Percentiles rank a stretch among this genome's conserved stretches.
Evolutionary conservation across 2,888 invertebrate species (phyloP).

Genomic region (Chaitophorus viminalis): DNA sequence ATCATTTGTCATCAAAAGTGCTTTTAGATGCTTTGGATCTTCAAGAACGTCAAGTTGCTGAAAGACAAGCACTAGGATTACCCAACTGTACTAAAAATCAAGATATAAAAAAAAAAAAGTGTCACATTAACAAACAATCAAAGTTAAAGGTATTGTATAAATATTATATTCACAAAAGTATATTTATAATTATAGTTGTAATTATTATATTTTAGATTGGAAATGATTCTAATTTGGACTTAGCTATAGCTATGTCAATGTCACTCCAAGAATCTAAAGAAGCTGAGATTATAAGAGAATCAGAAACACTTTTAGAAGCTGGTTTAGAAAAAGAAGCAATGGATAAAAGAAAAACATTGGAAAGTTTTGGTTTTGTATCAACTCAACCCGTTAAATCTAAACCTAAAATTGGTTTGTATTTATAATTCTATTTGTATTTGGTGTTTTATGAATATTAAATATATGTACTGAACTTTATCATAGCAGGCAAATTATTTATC

Average conservation of each 20-base stretch:
- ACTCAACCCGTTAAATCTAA: constrained; percentile 53
- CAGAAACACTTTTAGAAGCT: constrained; percentile 66
- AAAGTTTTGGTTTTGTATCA: constrained; percentile 66
- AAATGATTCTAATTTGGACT: constrained; percentile 67
- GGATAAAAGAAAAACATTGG: constrained; percentile 65
- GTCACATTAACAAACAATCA: constrained; percentile 38
- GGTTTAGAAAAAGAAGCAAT: constrained; percentile 64
- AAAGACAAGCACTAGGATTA: constrained; percentile 68
- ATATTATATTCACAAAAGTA: background rate
- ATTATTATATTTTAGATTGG: constrained; percentile 30
- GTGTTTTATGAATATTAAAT: background rate
- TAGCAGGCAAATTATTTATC: too few species aligned
- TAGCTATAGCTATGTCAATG: constrained; percentile 68
- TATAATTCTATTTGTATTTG: background rate
- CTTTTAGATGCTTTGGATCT: constrained; percentile 67
- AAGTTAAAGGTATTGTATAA: constrained; percentile 34
- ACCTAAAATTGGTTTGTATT: constrained; percentile 34
- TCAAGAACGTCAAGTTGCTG: constrained; percentile 68
- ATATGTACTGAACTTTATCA: too few species aligned
- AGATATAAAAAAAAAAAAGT: constrained; percentile 50
- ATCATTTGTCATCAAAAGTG: constrained; percentile 67
- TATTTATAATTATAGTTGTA: background rate
- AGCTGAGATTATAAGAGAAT: constrained; percentile 66
- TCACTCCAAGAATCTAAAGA: constrained; percentile 68
- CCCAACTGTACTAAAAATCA: constrained; percentile 61